A percentile compares a stretch with the other conserved stretches of the same genome.
phyloP scores from a whole-genome alignment of 2,888 invertebrate genomes.

The Coleophora deauratella region DNA sequence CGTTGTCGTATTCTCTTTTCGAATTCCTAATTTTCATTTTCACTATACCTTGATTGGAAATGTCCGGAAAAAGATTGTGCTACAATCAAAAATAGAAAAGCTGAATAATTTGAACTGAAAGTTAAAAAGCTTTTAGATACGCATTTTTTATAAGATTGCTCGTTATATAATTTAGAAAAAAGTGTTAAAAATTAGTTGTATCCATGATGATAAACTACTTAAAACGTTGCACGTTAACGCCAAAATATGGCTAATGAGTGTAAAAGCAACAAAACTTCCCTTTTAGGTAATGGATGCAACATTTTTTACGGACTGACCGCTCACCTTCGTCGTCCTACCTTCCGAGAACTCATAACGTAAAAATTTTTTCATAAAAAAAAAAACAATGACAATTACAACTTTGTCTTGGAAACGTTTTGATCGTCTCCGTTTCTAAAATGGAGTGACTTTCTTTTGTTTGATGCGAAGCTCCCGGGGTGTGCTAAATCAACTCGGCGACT shows the following conservation, averaged over 20 bases:
- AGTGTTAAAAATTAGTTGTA: too few species aligned
- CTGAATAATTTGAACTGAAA: too few species aligned
- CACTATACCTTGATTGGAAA: too few species aligned
- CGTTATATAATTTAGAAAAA: too few species aligned
- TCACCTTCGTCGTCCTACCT: constrained; percentile 47
- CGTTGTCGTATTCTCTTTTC: constrained; percentile 12
- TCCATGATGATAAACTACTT: too few species aligned
- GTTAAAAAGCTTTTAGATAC: too few species aligned
- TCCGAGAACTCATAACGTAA: constrained; percentile 53
- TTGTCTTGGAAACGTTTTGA: constrained; percentile 35
- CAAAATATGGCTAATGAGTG: constrained; percentile 40
- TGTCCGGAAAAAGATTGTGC: too few species aligned
- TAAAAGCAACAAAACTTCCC: constrained; percentile 37
- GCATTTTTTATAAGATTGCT: too few species aligned
- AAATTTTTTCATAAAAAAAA: constrained; percentile 32
- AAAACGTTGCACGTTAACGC: too few species aligned
- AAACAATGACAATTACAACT: constrained; percentile 42
- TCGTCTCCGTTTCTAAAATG: constrained; percentile 32
- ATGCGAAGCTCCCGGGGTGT: constrained; percentile 35
- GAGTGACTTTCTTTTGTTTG: constrained; percentile 56
- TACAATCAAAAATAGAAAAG: too few species aligned
- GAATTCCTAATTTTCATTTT: constrained; percentile 18
- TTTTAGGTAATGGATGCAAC: constrained; percentile 36
- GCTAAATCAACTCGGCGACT: constrained; percentile 41
- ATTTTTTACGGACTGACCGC: constrained; percentile 36